Base-by-base conservation (phyloP, 2,888 invertebrate species). In the Vandiemenella viatica region DNA sequence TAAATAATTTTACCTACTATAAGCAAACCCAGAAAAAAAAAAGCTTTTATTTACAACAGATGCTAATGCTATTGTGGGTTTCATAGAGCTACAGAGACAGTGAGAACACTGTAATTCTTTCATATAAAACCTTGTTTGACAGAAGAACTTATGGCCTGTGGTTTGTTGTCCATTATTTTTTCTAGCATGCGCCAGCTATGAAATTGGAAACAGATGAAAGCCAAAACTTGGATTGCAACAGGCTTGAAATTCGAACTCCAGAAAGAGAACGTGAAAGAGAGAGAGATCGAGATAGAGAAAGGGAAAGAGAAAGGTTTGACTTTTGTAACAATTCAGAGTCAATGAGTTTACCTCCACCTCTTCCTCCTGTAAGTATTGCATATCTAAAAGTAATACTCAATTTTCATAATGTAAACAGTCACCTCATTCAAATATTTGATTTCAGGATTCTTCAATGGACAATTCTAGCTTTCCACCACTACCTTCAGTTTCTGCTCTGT, bases 401-500 rank as follows among this genome's bases (percentile, higher is more conserved):
- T 38, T 13, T 44, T 45, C 23, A n/a, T n/a, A n/a, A n/a, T n/a
- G n/a, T n/a, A n/a, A n/a, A n/a, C n/a, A 5, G 17, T 23, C 8
- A 47, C 15, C 6, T 17, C 10, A 26, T 20, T 47, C 7, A 43
- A 21, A 46, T 41, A 51, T 49, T 48, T 46, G 48, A 49, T 60
- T 63, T 15, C 63, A 67, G 57, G 69, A 70, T 46, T 59, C 67
- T 5, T 62, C 68, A 4, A 57, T 62, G 46, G 63, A 62, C 47
- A 61, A 58, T 45, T 57, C 63, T 6, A 53, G 55, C 40, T 84
- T 81, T 69, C 80, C 82, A 55, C 80, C 80, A 50, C 79, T 82
- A 70, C 75, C 80, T 43, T 79, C 82, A 37, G 76, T 83, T 57
- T 77, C 82, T 52, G 83, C 84, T 50, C 69, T 88, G 57, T 77